Evolutionary conservation across 2,797 vertebrate genomes (phyloP), one percentile per base, ranked within the genome.

Genomic region (Borostomias antarcticus): DNA sequence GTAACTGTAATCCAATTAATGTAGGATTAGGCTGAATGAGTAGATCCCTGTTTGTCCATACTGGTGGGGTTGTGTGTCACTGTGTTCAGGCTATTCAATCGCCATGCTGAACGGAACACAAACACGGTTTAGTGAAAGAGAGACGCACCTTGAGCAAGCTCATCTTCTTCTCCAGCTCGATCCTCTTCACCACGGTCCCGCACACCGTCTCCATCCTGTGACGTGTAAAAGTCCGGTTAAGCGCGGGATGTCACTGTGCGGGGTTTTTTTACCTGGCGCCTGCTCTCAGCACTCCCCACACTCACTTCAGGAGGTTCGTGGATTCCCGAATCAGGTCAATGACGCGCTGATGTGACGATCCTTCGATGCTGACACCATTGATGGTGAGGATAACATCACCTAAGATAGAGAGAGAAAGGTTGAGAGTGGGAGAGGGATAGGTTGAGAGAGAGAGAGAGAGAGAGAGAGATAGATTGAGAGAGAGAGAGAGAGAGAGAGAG

Each of bases 191-290:
- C 58, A 92, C 74, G 50, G 91, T 91, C 64, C 93, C 94, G 9
- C 94, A 95, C 54, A 96, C 77, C 0, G 94, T 96, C 88, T 97
- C 95, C 68, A 99, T 67, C 84, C 98, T 99, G 75, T 2, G 82
- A 75, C 23, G n/a, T n/a, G n/a, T n/a, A n/a, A n/a, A n/a, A n/a
- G n/a, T n/a, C n/a, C n/a, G n/a, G n/a, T n/a, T n/a, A n/a, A n/a
- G n/a, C n/a, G n/a, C n/a, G n/a, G n/a, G n/a, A n/a, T n/a, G n/a
- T n/a, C n/a, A n/a, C n/a, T n/a, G n/a, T n/a, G n/a, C n/a, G n/a
- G 4, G 19, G 19, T 50, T 25, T 25, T 25, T 45, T 45, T 0
- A n/a, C 4, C 40, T 45, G 40, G 45, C 15, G 10, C 48, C 15
- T 52, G 58, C 37, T 30, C 13, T 30, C 17, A 15, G 9, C 33